phyloP scores from a whole-genome alignment of 1,140 invertebrate genomes.

The Bombus turneri region DNA sequence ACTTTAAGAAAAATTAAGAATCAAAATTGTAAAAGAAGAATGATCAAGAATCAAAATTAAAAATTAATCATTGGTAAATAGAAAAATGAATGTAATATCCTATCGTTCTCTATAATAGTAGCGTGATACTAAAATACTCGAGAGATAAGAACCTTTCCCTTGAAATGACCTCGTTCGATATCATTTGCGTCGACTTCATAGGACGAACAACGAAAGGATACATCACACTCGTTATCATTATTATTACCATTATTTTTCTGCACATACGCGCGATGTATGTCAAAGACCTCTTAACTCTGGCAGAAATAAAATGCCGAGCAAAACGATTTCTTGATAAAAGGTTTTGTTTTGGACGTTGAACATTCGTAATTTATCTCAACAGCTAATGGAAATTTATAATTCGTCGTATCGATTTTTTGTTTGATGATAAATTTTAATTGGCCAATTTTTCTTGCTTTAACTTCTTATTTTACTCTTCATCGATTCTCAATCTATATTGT shows the following conservation, averaged over 20 bases:
- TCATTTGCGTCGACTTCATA: not conserved
- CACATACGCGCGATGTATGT: not conserved
- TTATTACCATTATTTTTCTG: not conserved
- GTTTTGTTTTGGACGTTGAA: not conserved
- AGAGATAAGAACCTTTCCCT: not conserved
- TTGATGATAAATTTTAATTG: not conserved
- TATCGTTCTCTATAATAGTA: not conserved
- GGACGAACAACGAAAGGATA: not conserved
- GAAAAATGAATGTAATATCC: not conserved
- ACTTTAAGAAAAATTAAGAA: not conserved
- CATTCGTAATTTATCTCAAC: not conserved
- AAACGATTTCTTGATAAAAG: not conserved
- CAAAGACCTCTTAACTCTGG: not conserved
- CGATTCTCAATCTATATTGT: not conserved
- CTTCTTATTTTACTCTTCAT: not conserved
- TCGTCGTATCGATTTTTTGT: not conserved
- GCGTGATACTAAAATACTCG: no score
- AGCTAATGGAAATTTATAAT: not conserved
- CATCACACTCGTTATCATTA: no score
- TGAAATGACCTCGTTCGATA: not conserved
- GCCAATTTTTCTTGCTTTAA: not conserved
- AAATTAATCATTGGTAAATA: no score
- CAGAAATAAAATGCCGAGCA: not conserved
- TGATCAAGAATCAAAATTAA: no score
- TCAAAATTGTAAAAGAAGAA: not conserved